phyloP scores from a whole-genome alignment of 2,888 invertebrate species.

The Sminthurinus aureus region DNA sequence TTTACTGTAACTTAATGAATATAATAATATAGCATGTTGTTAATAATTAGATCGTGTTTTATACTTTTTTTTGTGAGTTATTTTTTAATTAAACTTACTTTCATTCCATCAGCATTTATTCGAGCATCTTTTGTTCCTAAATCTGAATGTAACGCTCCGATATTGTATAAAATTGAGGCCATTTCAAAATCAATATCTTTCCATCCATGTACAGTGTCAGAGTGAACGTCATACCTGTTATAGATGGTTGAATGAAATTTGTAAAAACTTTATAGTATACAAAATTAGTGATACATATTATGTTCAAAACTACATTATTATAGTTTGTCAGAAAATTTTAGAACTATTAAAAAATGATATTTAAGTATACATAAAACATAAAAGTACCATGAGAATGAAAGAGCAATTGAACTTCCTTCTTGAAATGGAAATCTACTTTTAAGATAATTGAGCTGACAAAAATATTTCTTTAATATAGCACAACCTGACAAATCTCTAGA shows the following conservation, averaged over 20 bases:
- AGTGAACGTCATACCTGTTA: conserved; percentile 82
- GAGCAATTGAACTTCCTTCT: conserved; percentile 76
- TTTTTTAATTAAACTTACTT: conserved; percentile 66
- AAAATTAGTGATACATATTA: neutral
- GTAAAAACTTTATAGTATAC: neutral
- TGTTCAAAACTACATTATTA: neutral
- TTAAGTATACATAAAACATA: neutral
- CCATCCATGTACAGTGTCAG: conserved; percentile 74
- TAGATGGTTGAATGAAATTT: neutral
- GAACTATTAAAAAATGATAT: neutral
- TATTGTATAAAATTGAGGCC: conserved; percentile 90
- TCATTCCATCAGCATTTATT: conserved; percentile 88
- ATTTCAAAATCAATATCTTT: conserved; percentile 86
- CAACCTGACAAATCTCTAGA: conserved; percentile 82
- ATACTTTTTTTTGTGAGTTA: neutral
- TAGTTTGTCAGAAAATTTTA: neutral
- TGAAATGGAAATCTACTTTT: conserved; percentile 92
- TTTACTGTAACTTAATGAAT: neutral
- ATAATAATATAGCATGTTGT: neutral
- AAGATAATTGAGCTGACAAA: conserved; percentile 90
- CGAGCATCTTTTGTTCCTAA: conserved; percentile 84
- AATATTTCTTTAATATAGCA: conserved; percentile 86
- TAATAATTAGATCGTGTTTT: neutral
- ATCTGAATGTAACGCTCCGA: conserved; percentile 90
- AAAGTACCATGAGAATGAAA: conserved; percentile 74